A percentile compares a stretch with the other conserved stretches of the same genome.
Evolutionary conservation across 2,888 invertebrate species (phyloP).

Genomic region (Thalpophila matura): DNA sequence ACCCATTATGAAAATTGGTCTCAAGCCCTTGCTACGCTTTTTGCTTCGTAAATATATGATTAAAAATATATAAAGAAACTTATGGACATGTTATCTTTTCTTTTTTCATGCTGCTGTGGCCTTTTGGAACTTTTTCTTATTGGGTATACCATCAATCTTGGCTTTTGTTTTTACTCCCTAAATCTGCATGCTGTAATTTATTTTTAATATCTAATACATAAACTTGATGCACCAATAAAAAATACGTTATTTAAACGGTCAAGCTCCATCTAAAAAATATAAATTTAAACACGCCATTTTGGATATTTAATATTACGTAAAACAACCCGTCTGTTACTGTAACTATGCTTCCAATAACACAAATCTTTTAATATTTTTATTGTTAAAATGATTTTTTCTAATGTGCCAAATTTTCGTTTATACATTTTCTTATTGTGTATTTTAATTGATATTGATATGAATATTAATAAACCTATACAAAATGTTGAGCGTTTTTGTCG

Average conservation of each 20-base stretch:
- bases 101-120: slow-evolving; percentile 87
- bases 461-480: slow-evolving; percentile 77
- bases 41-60: slow-evolving; percentile 50
- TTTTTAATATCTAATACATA: slow-evolving; percentile 66
- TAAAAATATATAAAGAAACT: slow-evolving; percentile 71
- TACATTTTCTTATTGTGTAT: slow-evolving; percentile 67
- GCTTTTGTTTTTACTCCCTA: slow-evolving; percentile 70
- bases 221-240: slow-evolving; percentile 85
- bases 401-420: slow-evolving; percentile 78
- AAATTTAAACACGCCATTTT: slow-evolving; percentile 88
- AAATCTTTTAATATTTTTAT: slow-evolving; percentile 71
- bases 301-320: slow-evolving; percentile 75
- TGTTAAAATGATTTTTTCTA: slow-evolving; percentile 66
- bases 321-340: slow-evolving; percentile 64
- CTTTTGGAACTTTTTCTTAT: slow-evolving; percentile 86
- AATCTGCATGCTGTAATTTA: slow-evolving; percentile 77
- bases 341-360: slow-evolving; percentile 81
- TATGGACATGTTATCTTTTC: slow-evolving; percentile 86
- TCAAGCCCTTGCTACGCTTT: slow-evolving; percentile 67
- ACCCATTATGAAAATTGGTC: background rate
- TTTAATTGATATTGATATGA: slow-evolving; percentile 70
- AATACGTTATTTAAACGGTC: slow-evolving; percentile 84
- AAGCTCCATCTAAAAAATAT: slow-evolving; percentile 89
- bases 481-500: slow-evolving; percentile 63
- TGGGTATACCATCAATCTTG: slow-evolving; percentile 81